phyloP scores from a whole-genome alignment of 2,797 vertebrate species.

The Dicrostonyx torquatus region DNA sequence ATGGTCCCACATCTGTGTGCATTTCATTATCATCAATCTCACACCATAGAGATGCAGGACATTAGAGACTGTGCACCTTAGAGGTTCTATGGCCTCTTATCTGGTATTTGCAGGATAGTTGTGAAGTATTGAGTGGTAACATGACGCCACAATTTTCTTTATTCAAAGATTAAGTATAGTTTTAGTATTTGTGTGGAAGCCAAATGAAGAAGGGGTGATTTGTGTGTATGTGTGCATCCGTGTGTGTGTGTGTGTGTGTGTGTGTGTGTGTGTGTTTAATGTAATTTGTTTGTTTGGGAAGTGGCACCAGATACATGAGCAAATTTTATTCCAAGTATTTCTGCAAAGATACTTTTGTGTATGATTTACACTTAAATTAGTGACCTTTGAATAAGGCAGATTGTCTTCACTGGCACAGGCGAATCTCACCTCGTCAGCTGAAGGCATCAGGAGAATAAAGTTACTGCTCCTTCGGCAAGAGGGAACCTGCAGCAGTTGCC shows the following conservation, averaged over 20 bases:
- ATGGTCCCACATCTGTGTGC: background rate
- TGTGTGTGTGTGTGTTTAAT: background rate
- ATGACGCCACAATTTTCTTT: background rate
- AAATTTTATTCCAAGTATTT: background rate
- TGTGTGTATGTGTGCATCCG: background rate
- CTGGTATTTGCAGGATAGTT: background rate
- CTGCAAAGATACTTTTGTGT: background rate
- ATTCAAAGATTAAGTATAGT: background rate
- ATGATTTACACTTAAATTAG: background rate
- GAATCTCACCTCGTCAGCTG: background rate
- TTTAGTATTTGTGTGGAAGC: background rate
- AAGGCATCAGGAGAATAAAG: background rate
- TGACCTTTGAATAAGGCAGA: background rate
- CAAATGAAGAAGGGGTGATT: background rate
- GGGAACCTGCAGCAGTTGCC: background rate
- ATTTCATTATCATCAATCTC: background rate
- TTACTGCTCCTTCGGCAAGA: background rate
- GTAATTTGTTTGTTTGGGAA: background rate
- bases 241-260: background rate
- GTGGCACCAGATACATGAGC: background rate
- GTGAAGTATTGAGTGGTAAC: background rate
- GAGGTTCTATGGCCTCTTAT: background rate
- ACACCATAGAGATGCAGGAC: background rate
- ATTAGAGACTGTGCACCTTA: background rate
- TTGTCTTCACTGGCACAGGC: background rate